Percentiles rank a stretch among this genome's conserved stretches.
These are phyloP conservation scores for Acronicta alni DNA, from an alignment of 2,888 invertebrate species.

Conservation along the genomic window DNA sequence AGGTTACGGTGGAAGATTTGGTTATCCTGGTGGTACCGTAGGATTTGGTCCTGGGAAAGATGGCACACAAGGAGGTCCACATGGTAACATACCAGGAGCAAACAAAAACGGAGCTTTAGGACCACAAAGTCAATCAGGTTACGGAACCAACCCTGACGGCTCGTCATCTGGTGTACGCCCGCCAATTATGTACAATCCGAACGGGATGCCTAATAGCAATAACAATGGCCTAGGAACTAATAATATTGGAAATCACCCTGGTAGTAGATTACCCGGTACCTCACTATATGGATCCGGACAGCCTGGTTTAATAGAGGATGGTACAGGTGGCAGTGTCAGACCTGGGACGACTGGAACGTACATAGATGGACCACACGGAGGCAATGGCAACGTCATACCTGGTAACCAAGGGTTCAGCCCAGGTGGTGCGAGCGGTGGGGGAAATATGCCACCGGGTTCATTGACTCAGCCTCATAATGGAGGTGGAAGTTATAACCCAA, in stretches of 20 bases:
- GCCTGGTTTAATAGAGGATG: constrained; percentile 9
- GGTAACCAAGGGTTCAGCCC: constrained; percentile 16
- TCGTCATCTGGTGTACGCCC: constrained; percentile 28
- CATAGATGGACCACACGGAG: constrained; percentile 18
- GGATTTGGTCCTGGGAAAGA: constrained; percentile 19
- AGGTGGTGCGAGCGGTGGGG: constrained; percentile 19
- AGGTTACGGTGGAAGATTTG: constrained; percentile 20
- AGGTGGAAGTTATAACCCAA: constrained; percentile 40
- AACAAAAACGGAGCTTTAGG: constrained; percentile 27
- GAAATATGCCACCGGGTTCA: constrained; percentile 36
- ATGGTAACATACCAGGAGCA: constrained; percentile 21
- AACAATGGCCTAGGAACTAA: constrained; percentile 33
- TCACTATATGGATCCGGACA: constrained; percentile 19
- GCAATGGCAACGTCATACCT: constrained; percentile 22
- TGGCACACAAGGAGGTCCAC: constrained; percentile 16
- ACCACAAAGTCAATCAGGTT: constrained; percentile 33
- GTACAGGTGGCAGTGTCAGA: background rate
- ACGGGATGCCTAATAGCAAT: constrained; percentile 25
- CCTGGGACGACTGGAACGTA: constrained; percentile 16
- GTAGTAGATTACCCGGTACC: constrained; percentile 2
- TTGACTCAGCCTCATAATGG: constrained; percentile 29
- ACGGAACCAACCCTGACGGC: constrained; percentile 24
- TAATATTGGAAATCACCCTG: constrained; percentile 18
- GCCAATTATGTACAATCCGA: constrained; percentile 28
- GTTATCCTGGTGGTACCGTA: constrained; percentile 11